Base-by-base conservation (phyloP, 2,797 vertebrate species). In the Hippopotamyrus pictus region DNA sequence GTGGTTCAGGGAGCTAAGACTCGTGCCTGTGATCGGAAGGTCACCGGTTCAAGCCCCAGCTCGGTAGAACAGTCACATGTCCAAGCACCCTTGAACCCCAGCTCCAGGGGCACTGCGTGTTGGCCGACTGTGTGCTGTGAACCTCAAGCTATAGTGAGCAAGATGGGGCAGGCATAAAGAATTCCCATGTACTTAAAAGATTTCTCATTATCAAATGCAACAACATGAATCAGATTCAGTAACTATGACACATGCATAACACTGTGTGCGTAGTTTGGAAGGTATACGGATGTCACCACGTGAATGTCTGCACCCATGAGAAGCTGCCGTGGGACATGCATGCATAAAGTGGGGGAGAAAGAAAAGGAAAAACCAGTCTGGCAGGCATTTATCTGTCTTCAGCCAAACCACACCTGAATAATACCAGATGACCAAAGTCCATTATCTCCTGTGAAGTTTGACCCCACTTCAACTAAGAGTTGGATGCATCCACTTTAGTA, bases 401-500 rank as follows among this genome's bases (percentile, higher is more conserved):
- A 2, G 53, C 51, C 48, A 84, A 54, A 62, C 88, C 53, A 89
- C 88, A 89, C 88, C 88, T 12, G n/a, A 83, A 50, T 82, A 59
- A 82, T 19, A 57, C n/a, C 19, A 83, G 37, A 84, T 54, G 76
- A 89, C 76, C 85, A 86, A 86, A 89, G 82, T 84, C 22, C 46
- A 59, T 59, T 82, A 83, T 59, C 51, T 83, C 37, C 54, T 9
- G 41, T 33, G 51, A 12, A 59, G 41, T 19, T 88, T 51, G 19
- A 41, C 46, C 8, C 14, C 6, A 51, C 41, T 76, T 76, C 44
- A 73, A 6, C 48, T 14, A 51, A 88, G 29, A 51, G 17, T 19
- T 33, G n/a, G 29, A 41, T 19, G 76, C 33, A 82, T 17, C 41
- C 6, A 8, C 17, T 41, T 44, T n/a, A 46, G 9, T 51, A 29